These are phyloP conservation scores for Sinopyrophorus schimmeli DNA, from an alignment of 2,888 invertebrate species.

Conservation along the genomic window DNA sequence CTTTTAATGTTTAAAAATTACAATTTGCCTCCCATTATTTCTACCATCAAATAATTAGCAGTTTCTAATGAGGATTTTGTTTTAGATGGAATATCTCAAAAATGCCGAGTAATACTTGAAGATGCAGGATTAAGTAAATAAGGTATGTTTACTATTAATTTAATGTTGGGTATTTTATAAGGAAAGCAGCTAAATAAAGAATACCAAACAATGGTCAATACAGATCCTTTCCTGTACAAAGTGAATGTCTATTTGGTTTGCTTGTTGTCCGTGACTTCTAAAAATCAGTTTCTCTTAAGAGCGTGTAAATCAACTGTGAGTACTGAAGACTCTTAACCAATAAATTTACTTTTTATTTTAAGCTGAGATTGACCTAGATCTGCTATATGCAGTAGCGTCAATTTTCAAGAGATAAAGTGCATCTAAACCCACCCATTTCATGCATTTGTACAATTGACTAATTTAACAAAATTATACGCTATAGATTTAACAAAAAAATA, in stretches of 20 bases:
- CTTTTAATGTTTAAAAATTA: conserved; percentile 3
- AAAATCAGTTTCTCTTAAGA: conserved; percentile 6
- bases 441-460: too few relatives aligned
- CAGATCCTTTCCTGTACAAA: conserved; percentile 7
- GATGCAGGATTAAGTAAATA: too few relatives aligned
- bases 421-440: too few relatives aligned
- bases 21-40: conserved; percentile 1
- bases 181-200: too few relatives aligned
- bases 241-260: conserved; percentile 7
- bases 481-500: too few relatives aligned
- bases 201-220: too few relatives aligned
- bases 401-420: too few relatives aligned
- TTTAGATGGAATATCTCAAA: conserved; percentile 4
- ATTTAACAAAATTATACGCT: too few relatives aligned
- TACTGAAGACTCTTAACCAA: conserved; percentile 9
- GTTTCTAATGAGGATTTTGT: not conserved
- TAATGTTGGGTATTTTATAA: too few relatives aligned
- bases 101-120: too few relatives aligned
- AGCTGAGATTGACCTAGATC: not conserved
- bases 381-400: not conserved
- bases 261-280: conserved; percentile 9
- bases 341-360: conserved; percentile 6
- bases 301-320: conserved; percentile 18
- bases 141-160: conserved; percentile 8
- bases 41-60: conserved; percentile 1